Evolutionary conservation across 2,113 vertebrate species (phyloP), one percentile per base, ranked within the genome.

Genomic region (Casuarius casuarius): DNA sequence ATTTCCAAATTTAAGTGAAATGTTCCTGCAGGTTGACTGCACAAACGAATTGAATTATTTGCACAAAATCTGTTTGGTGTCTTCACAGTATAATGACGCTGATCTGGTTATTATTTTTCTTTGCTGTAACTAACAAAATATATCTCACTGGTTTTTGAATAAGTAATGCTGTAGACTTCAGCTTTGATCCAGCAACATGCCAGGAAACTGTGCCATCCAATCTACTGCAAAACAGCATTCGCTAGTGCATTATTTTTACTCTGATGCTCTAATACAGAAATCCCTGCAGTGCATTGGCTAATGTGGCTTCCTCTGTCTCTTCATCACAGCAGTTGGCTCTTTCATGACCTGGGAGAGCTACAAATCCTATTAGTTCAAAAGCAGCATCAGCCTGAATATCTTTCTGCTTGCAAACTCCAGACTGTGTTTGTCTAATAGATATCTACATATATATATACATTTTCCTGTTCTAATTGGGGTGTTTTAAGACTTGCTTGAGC

Each of bases 51-150:
- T 26, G 84, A 93, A 92, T 93, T 7, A 1, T 59, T 94, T 92
- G 96, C 95, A 92, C 87, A 79, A 74, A 83, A 73, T 92, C 89
- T 92, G 71, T 29, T 84, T 77, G 35, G 78, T 86, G 91, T 23
- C 75, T 49, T 74, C 59, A 0, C 72, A 2, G 76, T 48, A 54
- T 25, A 95, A 78, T 0, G 1, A 81, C 81, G 71, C 78, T 1
- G 21, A 84, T 88, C 85, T 76, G 94, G 89, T 92, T 72, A 31
- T 62, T 74, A 84, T 86, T 80, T 61, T 84, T 72, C 33, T 59
- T 70, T 92, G 77, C 70, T 86, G 25, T 83, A 90, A 78, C 94
- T 73, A 88, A 79, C 89, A 93, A 94, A 95, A 72, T 4, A 66
- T 54, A 58, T 82, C 93, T 83, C 80, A 8, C 42, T 22, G 63